These are phyloP conservation scores for Eudasyphora cyanicolor DNA, from an alignment of 2,888 invertebrate genomes.

Conservation along the genomic window DNA sequence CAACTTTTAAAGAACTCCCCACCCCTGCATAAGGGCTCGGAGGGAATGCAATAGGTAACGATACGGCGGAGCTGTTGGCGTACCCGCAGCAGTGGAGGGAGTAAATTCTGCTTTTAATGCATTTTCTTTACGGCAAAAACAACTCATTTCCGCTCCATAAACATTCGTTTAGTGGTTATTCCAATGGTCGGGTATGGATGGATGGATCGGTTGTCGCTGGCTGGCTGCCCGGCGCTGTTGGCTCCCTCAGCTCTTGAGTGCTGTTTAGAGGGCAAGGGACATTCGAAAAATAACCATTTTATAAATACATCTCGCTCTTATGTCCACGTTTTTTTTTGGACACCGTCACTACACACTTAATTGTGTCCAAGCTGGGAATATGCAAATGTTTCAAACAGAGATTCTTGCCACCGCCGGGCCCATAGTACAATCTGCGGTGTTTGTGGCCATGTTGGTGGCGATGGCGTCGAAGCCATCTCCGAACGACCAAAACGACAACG, in stretches of 20 bases:
- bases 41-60: not conserved
- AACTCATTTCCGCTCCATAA: conserved; percentile 67
- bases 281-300: conserved; percentile 28
- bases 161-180: conserved; percentile 64
- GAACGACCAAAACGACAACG: not conserved
- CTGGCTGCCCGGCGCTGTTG: not conserved
- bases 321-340: not conserved
- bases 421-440: conserved; percentile 13
- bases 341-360: not conserved
- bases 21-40: not conserved
- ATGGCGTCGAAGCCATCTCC: not conserved
- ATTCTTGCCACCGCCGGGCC: conserved; percentile 7
- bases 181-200: conserved; percentile 45
- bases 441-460: conserved; percentile 20
- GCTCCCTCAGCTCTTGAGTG: conserved; percentile 42
- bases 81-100: not conserved
- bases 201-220: conserved; percentile 15
- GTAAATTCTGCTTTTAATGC: conserved; percentile 58
- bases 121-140: conserved; percentile 61
- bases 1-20: conserved; percentile 27
- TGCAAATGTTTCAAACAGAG: not conserved
- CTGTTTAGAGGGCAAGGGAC: conserved; percentile 42
- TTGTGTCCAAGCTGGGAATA: not conserved
- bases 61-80: not conserved
- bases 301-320: not conserved